Evolutionary conservation across 1,140 invertebrate genomes (phyloP).

Genomic region (Yoshiicerus persimilis): DNA sequence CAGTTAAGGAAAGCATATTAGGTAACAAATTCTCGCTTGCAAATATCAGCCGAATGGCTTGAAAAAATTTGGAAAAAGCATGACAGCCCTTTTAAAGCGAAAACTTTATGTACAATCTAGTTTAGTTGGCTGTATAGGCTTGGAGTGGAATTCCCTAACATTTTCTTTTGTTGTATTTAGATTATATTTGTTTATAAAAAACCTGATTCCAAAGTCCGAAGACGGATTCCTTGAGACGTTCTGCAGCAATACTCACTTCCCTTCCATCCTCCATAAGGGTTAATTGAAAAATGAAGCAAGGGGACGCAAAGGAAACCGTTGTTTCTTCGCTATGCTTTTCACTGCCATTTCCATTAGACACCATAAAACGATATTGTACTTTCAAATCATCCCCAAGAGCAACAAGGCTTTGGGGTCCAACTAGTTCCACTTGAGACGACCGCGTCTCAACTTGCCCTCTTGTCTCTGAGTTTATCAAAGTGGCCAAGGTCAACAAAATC

Average conservation of each 20-base stretch:
- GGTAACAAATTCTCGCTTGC: too few relatives aligned
- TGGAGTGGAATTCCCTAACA: too few relatives aligned
- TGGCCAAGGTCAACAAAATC: too few relatives aligned
- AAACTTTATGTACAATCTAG: too few relatives aligned
- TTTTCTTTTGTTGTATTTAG: too few relatives aligned
- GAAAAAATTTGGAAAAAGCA: too few relatives aligned
- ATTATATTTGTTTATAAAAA: too few relatives aligned
- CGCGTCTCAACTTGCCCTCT: too few relatives aligned
- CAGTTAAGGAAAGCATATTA: too few relatives aligned
- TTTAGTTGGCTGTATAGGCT: background rate
- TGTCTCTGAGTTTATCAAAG: too few relatives aligned
- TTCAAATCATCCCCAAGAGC: slow-evolving; percentile 34
- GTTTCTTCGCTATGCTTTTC: background rate
- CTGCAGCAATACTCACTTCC: background rate
- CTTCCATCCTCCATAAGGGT: background rate
- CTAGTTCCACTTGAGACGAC: slow-evolving; percentile 22
- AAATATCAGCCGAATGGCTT: too few relatives aligned
- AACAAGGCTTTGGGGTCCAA: slow-evolving; percentile 24
- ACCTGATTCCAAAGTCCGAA: background rate
- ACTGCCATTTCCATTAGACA: background rate
- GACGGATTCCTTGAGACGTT: background rate
- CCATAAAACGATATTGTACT: slow-evolving; percentile 25
- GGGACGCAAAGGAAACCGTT: background rate
- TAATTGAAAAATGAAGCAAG: background rate
- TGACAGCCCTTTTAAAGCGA: too few relatives aligned